phyloP scores from a whole-genome alignment of 2,113 vertebrate species.

The Marcusenius ussheri region DNA sequence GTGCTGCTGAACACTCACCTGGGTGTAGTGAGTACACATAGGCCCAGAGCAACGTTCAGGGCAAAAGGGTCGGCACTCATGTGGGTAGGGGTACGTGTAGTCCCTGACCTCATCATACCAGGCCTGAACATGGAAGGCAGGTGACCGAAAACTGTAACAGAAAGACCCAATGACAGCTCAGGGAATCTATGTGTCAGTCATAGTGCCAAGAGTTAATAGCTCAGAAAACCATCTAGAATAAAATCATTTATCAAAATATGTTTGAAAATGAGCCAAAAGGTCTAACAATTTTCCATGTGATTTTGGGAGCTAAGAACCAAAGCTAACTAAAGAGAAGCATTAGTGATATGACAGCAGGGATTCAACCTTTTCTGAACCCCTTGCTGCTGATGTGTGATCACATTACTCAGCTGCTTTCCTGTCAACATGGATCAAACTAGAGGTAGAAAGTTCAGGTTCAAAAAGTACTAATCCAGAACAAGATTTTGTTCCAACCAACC shows the following conservation, averaged over 20 bases:
- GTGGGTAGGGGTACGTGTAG: slow-evolving; percentile 84
- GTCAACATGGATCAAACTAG: background rate
- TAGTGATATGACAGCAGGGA: background rate
- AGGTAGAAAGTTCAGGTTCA: background rate
- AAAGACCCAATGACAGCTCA: background rate
- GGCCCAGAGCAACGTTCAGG: slow-evolving; percentile 80
- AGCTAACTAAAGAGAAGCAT: background rate
- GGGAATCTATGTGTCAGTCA: background rate
- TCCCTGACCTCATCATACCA: slow-evolving; percentile 96
- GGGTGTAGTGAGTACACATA: slow-evolving; percentile 98
- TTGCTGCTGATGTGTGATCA: background rate
- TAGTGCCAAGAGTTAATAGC: background rate
- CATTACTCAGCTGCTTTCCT: background rate
- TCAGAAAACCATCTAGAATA: background rate
- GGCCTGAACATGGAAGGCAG: slow-evolving; percentile 81
- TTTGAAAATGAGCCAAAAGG: background rate
- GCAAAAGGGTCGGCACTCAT: slow-evolving; percentile 91
- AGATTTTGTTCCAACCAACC: background rate
- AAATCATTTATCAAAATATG: background rate
- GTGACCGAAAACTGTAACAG: slow-evolving; percentile 73
- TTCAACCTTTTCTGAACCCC: background rate
- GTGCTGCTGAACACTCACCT: slow-evolving; percentile 61
- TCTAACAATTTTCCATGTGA: background rate
- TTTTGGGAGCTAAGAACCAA: background rate
- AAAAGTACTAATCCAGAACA: background rate